A percentile compares a stretch with the other conserved stretches of the same genome.
These are phyloP conservation scores for Chrysoperla carnea DNA, from an alignment of 1,140 invertebrate species.

Conservation along the genomic window DNA sequence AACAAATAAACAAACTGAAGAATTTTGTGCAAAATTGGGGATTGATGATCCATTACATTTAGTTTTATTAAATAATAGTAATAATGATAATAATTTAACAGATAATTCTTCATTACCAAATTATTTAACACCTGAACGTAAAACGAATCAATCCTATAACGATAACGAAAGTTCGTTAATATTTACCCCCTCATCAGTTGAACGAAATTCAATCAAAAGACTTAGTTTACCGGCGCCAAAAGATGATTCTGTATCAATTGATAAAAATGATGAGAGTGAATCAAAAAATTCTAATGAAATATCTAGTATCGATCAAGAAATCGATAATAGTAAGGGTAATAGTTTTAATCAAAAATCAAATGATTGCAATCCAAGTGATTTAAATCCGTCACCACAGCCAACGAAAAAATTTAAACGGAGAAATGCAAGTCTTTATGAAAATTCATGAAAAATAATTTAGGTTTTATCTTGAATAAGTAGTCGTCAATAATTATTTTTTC, in stretches of 20 bases:
- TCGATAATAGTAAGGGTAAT: background rate
- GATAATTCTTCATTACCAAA: background rate
- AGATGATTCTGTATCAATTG: background rate
- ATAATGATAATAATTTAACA: conserved; percentile 6
- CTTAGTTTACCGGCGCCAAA: conserved; percentile 1
- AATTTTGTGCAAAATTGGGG: conserved; percentile 62
- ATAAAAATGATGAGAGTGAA: background rate
- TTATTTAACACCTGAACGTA: conserved; percentile 2
- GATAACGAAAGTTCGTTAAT: background rate
- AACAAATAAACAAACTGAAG: conserved; percentile 65
- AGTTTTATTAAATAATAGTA: conserved; percentile 19
- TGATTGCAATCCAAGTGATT: background rate
- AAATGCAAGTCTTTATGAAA: conserved; percentile 23
- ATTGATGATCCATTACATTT: conserved; percentile 56
- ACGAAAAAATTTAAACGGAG: conserved; percentile 27
- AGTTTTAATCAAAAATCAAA: conserved; percentile 1
- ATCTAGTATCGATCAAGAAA: background rate
- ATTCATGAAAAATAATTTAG: too few species aligned
- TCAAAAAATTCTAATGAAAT: background rate
- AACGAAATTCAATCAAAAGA: conserved; percentile 1
- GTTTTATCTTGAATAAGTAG: too few species aligned
- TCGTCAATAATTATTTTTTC: too few species aligned
- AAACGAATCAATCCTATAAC: background rate
- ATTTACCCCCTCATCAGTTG: background rate
- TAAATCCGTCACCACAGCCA: background rate